Conservation (phyloP, 1,140 invertebrate genomes). For the Luehdorfia chinensis region DNA sequence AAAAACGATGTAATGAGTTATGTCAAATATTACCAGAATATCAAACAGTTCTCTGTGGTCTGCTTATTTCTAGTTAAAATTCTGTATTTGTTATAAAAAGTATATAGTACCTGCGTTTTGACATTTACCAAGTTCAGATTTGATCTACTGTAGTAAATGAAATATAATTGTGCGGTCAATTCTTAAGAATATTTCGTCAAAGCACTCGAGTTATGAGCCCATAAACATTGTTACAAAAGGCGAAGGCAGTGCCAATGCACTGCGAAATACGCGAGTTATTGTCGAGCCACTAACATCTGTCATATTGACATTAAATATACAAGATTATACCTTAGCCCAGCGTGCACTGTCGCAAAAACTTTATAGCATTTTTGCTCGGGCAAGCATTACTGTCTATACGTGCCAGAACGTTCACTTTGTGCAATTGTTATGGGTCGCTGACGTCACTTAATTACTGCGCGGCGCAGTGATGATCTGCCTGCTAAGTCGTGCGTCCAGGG, state of each 20-base stretch:
- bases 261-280: not conserved
- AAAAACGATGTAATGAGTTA: too few species aligned
- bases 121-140: not conserved
- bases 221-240: slow-evolving; percentile 23
- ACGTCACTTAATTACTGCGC: too few species aligned
- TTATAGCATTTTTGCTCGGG: slow-evolving; percentile 11
- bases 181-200: slow-evolving; percentile 20
- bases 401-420: too few species aligned
- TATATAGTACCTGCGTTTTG: too few species aligned
- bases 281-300: slow-evolving; percentile 23
- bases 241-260: slow-evolving; percentile 3
- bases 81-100: too few species aligned
- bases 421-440: too few species aligned
- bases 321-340: slow-evolving; percentile 29
- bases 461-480: too few species aligned
- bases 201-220: slow-evolving; percentile 21
- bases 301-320: slow-evolving; percentile 31
- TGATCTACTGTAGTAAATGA: not conserved
- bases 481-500: too few species aligned
- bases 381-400: slow-evolving; percentile 11
- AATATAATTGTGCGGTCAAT: slow-evolving; percentile 10
- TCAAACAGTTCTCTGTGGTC: not conserved
- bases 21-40: too few species aligned
- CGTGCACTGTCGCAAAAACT: slow-evolving; percentile 31
- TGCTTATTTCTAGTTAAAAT: not conserved